Base-by-base conservation (phyloP, 1,140 invertebrate species). In the Leptinotarsa defecta region DNA sequence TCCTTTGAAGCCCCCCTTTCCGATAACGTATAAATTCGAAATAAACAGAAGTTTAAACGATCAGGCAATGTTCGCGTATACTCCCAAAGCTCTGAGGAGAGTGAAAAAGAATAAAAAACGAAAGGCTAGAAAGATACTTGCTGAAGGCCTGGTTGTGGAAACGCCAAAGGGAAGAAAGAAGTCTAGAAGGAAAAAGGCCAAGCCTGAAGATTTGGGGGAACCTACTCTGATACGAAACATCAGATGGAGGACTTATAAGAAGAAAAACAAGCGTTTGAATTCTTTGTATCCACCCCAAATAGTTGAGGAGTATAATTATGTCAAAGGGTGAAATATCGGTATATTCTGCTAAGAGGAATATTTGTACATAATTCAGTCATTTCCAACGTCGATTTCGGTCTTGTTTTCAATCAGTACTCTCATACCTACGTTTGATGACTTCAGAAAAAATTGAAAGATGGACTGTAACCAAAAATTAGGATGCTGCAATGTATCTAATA, bases 241-340 rank as follows among this genome's bases (percentile, higher is more conserved):
- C 15, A 73, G 71, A 52, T 73, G 71, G 71, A 74, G 22, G 57
- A 77, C 76, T 4, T 79, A 79, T 43, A 75, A 79, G 24, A 75
- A 79, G 48, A 67, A 22, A 6, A 34, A 61, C 11, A 68, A 62
- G 22, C 43, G 15, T 17, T 62, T 49, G 2, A 57, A 78, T 71
- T 77, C 79, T 1, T 71, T 80, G 48, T 78, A 79, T 78, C 81
- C 81, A n/a, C 77, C 62, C 22, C 76, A 78, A 6, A 79, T 81
- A n/a, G 76, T 81, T 2, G 81, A 81, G 52, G 81, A 81, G 68
- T 81, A 76, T 68, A 81, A 77, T 49, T 79, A 78, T 34, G 76
- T 69, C 43, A 80, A 80, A 75, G 34, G 34, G 2, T 43, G 34
- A 43, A 43, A 43, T 2, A 43, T 43, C 8, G 2, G 34, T 43